Evolutionary conservation across 2,113 vertebrate genomes (phyloP), one percentile per base, ranked within the genome.

Genomic region (Rana temporaria): DNA sequence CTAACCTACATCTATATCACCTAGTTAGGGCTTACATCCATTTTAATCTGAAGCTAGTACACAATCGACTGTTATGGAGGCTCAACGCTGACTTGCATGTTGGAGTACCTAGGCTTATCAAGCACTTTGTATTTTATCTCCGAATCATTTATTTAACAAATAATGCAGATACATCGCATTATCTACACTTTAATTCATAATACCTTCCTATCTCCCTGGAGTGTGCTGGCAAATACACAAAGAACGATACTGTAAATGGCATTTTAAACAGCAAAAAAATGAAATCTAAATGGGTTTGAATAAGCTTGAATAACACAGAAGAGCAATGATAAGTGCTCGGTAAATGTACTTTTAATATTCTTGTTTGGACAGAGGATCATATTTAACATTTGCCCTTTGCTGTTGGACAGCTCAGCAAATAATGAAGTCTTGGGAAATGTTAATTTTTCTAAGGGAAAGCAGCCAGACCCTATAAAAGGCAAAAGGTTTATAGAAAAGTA

Each of bases 221-320:
- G 42, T 32, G 14, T 24, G 17, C 53, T 59, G 71, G 14, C 53
- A 60, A 12, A 59, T 19, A 55, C 17, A 59, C 34, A 19, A 42
- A 48, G 9, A 16, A 67, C 19, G 5, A 66, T 30, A n/a, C 52
- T 67, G 52, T 57, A 59, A 79, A 68, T 79, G 77, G 65, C 26
- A 70, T 62, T 71, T 80, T 62, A 71, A 80, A 80, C 42, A 62
- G 78, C 9, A 63, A 48, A 78, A 79, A 78, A 79, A 74, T 4
- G 1, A 30, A 80, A 70, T 80, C 19, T 16, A 60, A 70, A 80
- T 80, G 56, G 32, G 24, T 32, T 55, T 24, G 22, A 18, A 59
- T 67, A 6, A n/a, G 18, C 20, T 19, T 20, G 1, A 55, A 18
- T 20, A 48, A 20, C 6, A 60, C 18, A 1, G 15, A 52, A 55